Conservation (phyloP, 2,888 invertebrate species). For the Trachelus iudaicus region DNA sequence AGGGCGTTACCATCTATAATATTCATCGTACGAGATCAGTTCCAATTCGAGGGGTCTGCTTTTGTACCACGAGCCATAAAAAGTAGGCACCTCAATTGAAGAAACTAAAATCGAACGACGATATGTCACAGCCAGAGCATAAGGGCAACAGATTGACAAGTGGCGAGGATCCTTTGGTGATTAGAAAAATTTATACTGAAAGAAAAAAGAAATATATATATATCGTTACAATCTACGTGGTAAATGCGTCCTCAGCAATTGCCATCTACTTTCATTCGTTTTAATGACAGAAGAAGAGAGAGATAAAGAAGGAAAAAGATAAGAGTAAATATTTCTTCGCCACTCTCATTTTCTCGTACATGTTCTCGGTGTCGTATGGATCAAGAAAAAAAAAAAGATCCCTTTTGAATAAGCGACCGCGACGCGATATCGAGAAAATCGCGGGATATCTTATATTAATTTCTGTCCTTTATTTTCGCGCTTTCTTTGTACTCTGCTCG, state of each 20-base stretch:
- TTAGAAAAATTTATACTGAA: neutral
- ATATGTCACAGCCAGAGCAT: neutral
- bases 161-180: neutral
- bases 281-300: neutral
- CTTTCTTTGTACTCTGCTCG: neutral
- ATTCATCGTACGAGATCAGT: neutral
- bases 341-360: neutral
- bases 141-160: neutral
- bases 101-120: neutral
- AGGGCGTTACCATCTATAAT: neutral
- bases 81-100: neutral
- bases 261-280: neutral
- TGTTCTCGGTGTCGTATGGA: neutral
- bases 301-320: neutral
- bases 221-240: neutral
- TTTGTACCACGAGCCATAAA: neutral
- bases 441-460: neutral
- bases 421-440: neutral
- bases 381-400: neutral
- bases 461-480: neutral
- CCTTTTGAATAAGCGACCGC: neutral
- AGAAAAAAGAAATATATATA: neutral
- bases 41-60: neutral
- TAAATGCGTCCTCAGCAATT: neutral
- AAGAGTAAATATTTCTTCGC: neutral